Percentiles rank a stretch among this genome's conserved stretches.
These are phyloP conservation scores for Hephaestus fuliginosus DNA, from an alignment of 2,797 vertebrate species.

Conservation along the genomic window DNA sequence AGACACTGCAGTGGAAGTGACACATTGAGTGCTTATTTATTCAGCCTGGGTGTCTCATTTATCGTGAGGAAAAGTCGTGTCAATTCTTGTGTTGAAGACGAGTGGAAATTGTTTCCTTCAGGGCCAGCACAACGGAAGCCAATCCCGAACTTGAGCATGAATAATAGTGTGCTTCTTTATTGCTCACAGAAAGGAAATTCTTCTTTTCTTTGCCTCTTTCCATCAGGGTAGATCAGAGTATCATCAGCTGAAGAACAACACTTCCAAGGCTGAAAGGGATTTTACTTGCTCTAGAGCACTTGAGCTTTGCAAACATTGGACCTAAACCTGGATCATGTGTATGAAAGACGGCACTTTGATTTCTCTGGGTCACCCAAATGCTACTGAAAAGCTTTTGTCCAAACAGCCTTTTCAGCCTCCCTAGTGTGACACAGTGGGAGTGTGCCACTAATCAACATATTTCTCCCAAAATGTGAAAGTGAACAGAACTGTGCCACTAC, in stretches of 20 bases:
- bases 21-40: conserved; percentile 8
- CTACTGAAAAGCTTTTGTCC: not conserved
- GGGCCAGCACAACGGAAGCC: not conserved
- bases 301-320: not conserved
- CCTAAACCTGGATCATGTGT: not conserved
- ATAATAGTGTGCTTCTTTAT: conserved; percentile 3
- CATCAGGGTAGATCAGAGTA: not conserved
- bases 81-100: not conserved
- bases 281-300: not conserved
- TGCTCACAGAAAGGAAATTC: conserved; percentile 17
- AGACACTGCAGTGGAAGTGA: not conserved
- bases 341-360: not conserved
- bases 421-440: not conserved
- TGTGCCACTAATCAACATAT: not conserved
- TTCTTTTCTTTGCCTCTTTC: not conserved
- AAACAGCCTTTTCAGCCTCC: not conserved
- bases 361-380: not conserved
- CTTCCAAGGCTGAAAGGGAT: not conserved
- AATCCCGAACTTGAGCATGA: not conserved
- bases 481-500: not conserved
- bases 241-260: not conserved
- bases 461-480: not conserved
- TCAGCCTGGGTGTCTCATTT: conserved; percentile 1
- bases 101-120: conserved; percentile 27
- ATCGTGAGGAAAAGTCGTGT: not conserved